phyloP scores from a whole-genome alignment of 1,140 invertebrate species.

The Nylanderia fulva region DNA sequence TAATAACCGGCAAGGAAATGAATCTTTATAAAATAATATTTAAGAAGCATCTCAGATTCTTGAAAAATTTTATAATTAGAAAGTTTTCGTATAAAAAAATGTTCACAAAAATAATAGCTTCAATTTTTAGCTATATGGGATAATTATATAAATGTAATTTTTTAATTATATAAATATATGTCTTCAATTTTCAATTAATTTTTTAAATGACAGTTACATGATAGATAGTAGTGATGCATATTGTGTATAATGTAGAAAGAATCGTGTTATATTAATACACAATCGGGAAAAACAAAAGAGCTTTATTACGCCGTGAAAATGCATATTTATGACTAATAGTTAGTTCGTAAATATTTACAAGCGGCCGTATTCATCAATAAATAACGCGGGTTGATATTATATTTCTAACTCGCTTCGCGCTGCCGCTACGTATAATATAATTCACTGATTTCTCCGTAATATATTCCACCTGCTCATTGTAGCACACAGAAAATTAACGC shows the following conservation, averaged over 20 bases:
- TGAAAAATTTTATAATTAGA: slow-evolving; percentile 12
- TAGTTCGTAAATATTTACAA: slow-evolving; percentile 41
- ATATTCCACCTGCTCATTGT: neutral
- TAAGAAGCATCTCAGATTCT: neutral
- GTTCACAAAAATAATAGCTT: neutral
- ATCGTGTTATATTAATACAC: slow-evolving; percentile 20
- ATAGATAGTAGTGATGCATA: neutral
- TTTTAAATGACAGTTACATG: neutral
- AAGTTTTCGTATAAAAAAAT: neutral
- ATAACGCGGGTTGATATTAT: slow-evolving; percentile 50
- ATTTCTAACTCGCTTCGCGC: slow-evolving; percentile 1
- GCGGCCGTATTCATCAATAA: slow-evolving; percentile 36
- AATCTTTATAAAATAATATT: neutral
- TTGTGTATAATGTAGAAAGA: slow-evolving; percentile 14
- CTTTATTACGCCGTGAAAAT: slow-evolving; percentile 37
- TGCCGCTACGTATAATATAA: neutral
- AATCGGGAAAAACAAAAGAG: slow-evolving; percentile 20
- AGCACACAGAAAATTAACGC: slow-evolving; percentile 17
- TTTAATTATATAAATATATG: neutral
- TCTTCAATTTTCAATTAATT: neutral
- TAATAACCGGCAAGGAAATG: neutral
- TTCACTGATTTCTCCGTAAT: slow-evolving; percentile 34
- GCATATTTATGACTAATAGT: slow-evolving; percentile 48
- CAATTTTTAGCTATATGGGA: neutral
- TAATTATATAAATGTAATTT: neutral